Percentiles rank a stretch among this genome's conserved stretches.
phyloP scores from a whole-genome alignment of 2,888 invertebrate species.

The Teleiodes luculella region DNA sequence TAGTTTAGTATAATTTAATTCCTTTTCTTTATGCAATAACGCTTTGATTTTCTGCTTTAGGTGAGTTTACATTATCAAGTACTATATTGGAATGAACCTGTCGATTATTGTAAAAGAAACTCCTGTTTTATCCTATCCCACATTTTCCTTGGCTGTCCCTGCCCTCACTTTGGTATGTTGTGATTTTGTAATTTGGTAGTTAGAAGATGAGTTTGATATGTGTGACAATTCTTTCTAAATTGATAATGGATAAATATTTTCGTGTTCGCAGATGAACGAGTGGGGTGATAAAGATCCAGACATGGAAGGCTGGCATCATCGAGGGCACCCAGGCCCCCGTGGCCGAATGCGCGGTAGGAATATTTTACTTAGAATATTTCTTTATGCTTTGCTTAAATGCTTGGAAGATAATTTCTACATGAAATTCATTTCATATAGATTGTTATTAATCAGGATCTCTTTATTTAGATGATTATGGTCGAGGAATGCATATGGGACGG shows the following conservation, averaged over 20 bases:
- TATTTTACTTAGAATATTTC: no score
- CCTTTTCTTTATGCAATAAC: conserved; percentile 15
- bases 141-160: conserved; percentile 74
- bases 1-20: no score
- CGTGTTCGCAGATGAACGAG: conserved; percentile 62
- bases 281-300: conserved; percentile 75
- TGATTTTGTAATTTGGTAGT: conserved; percentile 22
- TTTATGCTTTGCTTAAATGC: no score
- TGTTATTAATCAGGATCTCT: background rate
- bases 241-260: conserved; percentile 5
- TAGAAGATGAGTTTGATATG: background rate
- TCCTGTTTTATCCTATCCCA: conserved; percentile 71
- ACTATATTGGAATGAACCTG: conserved; percentile 62
- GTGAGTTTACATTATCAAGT: conserved; percentile 58
- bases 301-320: conserved; percentile 71
- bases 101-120: conserved; percentile 62
- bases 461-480: conserved; percentile 60
- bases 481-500: conserved; percentile 61
- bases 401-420: no score
- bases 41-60: conserved; percentile 40
- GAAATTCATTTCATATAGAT: background rate
- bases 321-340: conserved; percentile 69
- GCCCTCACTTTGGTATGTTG: conserved; percentile 70
- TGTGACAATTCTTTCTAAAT: background rate
- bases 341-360: conserved; percentile 62